Percentiles rank a stretch among this genome's conserved stretches.
Evolutionary conservation across 2,888 invertebrate species (phyloP).

Genomic region (Blastobasis lacticolella): DNA sequence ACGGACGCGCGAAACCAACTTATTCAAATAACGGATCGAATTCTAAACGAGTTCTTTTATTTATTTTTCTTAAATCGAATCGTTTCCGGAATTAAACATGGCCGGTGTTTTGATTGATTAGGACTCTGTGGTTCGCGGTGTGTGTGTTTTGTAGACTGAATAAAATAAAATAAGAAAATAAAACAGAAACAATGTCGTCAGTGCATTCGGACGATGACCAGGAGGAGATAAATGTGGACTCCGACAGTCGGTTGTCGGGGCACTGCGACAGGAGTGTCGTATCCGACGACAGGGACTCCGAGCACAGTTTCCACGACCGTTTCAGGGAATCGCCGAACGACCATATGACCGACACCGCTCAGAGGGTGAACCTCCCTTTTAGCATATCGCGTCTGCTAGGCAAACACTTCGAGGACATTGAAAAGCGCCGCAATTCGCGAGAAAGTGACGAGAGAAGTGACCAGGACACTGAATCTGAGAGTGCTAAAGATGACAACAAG

Average conservation of each 20-base stretch:
- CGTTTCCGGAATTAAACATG: too few species aligned
- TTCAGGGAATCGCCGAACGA: conserved; percentile 64
- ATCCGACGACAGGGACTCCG: conserved; percentile 73
- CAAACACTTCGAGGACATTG: conserved; percentile 81
- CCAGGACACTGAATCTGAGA: conserved; percentile 67
- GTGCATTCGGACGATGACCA: conserved; percentile 77
- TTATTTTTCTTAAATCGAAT: too few species aligned
- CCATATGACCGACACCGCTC: conserved; percentile 69
- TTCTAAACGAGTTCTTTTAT: conserved; percentile 11
- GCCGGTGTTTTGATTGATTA: conserved; percentile 19
- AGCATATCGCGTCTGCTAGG: conserved; percentile 87
- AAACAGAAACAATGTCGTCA: conserved; percentile 52
- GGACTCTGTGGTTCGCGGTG: conserved; percentile 22
- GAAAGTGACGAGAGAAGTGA: conserved; percentile 69
- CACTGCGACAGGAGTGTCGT: conserved; percentile 66
- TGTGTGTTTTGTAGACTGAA: conserved; percentile 33
- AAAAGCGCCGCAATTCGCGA: conserved; percentile 63
- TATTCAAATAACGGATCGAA: conserved; percentile 36
- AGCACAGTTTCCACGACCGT: conserved; percentile 67
- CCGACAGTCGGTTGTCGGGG: conserved; percentile 76
- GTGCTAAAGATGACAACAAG: conserved; percentile 61
- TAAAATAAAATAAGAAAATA: conserved; percentile 9
- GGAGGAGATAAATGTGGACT: conserved; percentile 79
- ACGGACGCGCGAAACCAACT: conserved; percentile 39
- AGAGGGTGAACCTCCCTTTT: conserved; percentile 79